Evolutionary conservation across 2,888 invertebrate genomes (phyloP).

Genomic region (Portevinia maculata): DNA sequence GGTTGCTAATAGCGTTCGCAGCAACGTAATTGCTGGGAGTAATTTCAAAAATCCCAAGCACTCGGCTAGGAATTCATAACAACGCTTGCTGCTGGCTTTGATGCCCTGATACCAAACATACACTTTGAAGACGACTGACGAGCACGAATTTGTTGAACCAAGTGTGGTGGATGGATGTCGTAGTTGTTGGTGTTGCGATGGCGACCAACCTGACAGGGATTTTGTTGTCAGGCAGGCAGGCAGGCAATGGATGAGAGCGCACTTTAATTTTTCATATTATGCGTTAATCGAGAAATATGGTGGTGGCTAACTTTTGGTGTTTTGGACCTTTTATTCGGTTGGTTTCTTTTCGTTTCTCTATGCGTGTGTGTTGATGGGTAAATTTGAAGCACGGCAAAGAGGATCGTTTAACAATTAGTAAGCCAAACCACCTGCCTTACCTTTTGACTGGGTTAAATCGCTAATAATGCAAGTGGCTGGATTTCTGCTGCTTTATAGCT

Average conservation of each 20-base stretch:
- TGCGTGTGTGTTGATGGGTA: no score
- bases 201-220: no score
- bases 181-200: no score
- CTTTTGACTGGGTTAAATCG: background rate
- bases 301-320: no score
- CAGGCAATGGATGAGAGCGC: no score
- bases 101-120: conserved; percentile 76
- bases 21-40: conserved; percentile 29
- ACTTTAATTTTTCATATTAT: no score
- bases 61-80: conserved; percentile 43
- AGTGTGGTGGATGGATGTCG: no score
- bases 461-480: background rate
- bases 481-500: background rate
- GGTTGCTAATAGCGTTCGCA: conserved; percentile 11
- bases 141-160: conserved; percentile 61
- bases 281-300: no score
- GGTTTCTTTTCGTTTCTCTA: no score
- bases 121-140: conserved; percentile 78
- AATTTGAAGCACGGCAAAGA: no score
- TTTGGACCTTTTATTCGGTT: no score
- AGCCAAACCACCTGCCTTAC: background rate
- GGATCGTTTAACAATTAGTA: conserved; percentile 15
- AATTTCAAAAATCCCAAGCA: conserved; percentile 61
- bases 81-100: conserved; percentile 52
- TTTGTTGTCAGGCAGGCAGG: no score